These are phyloP conservation scores for Aphis craccivora DNA, from an alignment of 1,140 invertebrate genomes.

Conservation along the genomic window DNA sequence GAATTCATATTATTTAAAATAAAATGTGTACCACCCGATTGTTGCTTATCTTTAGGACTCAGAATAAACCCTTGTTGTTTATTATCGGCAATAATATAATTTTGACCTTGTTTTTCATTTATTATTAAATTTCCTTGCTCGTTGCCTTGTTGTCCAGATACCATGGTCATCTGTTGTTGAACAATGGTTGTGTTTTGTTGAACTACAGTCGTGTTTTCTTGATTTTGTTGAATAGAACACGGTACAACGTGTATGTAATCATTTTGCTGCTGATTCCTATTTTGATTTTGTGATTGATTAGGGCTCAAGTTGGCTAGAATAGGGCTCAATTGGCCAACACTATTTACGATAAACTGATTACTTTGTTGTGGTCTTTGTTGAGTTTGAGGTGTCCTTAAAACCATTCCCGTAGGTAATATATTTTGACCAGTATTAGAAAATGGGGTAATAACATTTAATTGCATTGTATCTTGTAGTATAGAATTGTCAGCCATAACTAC, in stretches of 20 bases:
- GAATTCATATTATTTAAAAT: slow-evolving; percentile 60
- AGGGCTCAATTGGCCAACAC: slow-evolving; percentile 79
- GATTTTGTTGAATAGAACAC: slow-evolving; percentile 70
- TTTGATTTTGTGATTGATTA: slow-evolving; percentile 64
- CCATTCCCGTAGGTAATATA: slow-evolving; percentile 76
- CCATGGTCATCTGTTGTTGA: slow-evolving; percentile 74
- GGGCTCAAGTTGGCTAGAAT: slow-evolving; percentile 77
- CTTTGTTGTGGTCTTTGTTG: slow-evolving; percentile 67
- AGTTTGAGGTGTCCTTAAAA: slow-evolving; percentile 73
- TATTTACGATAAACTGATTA: slow-evolving; percentile 78
- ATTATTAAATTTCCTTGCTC: slow-evolving; percentile 57
- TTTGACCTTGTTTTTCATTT: slow-evolving; percentile 61
- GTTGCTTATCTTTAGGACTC: slow-evolving; percentile 61
- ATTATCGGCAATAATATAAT: slow-evolving; percentile 62
- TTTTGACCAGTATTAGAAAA: slow-evolving; percentile 73
- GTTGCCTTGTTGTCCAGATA: slow-evolving; percentile 72
- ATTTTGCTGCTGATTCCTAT: slow-evolving; percentile 48
- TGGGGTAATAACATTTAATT: slow-evolving; percentile 79
- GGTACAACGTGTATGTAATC: slow-evolving; percentile 75
- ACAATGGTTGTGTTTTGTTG: slow-evolving; percentile 76
- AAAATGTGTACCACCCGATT: slow-evolving; percentile 58
- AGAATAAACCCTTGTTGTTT: slow-evolving; percentile 62
- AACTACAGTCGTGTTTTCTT: slow-evolving; percentile 64
- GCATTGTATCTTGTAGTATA: slow-evolving; percentile 74
- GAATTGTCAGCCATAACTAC: slow-evolving; percentile 76